These are phyloP conservation scores for Drosophila malerkotliana DNA, from an alignment of 1,140 invertebrate genomes.

Conservation along the genomic window DNA sequence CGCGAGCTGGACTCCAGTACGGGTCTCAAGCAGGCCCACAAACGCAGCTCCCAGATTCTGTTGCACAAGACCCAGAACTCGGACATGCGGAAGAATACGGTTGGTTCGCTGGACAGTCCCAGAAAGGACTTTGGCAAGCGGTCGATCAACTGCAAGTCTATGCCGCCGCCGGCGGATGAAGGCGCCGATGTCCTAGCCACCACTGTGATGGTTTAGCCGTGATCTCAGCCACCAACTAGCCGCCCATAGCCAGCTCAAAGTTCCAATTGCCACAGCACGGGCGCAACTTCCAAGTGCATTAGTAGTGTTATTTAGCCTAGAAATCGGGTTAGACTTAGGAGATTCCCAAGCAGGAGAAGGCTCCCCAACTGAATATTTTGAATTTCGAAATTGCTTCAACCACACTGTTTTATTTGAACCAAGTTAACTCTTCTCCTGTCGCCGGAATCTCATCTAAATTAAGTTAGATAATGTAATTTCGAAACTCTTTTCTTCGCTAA, in stretches of 20 bases:
- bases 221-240: slow-evolving; percentile 61
- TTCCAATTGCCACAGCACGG: slow-evolving; percentile 65
- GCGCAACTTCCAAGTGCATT: slow-evolving; percentile 72
- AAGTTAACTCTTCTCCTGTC: not conserved
- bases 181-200: slow-evolving; percentile 85
- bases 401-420: not conserved
- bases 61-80: slow-evolving; percentile 90
- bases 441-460: slow-evolving; percentile 3
- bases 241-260: slow-evolving; percentile 35
- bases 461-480: slow-evolving; percentile 62
- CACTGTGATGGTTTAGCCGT: slow-evolving; percentile 85
- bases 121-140: slow-evolving; percentile 92
- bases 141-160: slow-evolving; percentile 82
- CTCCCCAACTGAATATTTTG: not conserved
- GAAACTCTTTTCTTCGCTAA: slow-evolving; percentile 64
- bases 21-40: slow-evolving; percentile 68
- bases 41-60: slow-evolving; percentile 87
- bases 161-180: slow-evolving; percentile 83
- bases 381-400: too few relatives aligned
- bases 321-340: slow-evolving; percentile 10
- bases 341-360: not conserved
- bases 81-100: slow-evolving; percentile 91
- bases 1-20: slow-evolving; percentile 68
- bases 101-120: slow-evolving; percentile 88
- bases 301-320: slow-evolving; percentile 56